Evolutionary conservation across 1,140 invertebrate species (phyloP), one percentile per base, ranked within the genome.

Genomic region (Heterodera schachtii): DNA sequence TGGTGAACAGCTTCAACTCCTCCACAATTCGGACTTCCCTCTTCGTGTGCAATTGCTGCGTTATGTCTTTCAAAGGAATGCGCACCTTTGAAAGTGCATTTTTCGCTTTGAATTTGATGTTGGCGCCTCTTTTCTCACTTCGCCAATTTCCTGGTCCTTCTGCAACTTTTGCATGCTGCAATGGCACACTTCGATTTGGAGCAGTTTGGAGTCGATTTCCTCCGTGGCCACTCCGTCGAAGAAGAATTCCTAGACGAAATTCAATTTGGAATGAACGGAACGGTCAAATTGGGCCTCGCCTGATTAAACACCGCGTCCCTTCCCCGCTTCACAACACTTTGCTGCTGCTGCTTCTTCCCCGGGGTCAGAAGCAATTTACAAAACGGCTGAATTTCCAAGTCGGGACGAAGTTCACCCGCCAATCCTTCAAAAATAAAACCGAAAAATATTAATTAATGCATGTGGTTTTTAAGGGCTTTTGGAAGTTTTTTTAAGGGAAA

Each of bases 221-320:
- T 90, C 89, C 19, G 75, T 80, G 11, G 84, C 71, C 47, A 89
- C 78, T 75, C 83, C 82, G 81, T 89, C 88, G 80, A 89, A 89
- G 81, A 89, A 89, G 76, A 89, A 89, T 83, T 89, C 88, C 87
- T 89, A 57, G 19, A 85, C 77, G 21, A 75, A 31, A 31, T 31
- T 31, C 31, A 31, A 31, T 31, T 31, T 21, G 8, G 43, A 11
- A 64, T 64, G n/a, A 5, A 66, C 13, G 19, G n/a, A 13, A 47
- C 7, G 47, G 43, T n/a, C 64, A 1, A 2, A 66, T 57, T 19
- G 66, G 73, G 70, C 43, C 82, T 69, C 46, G 90, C 87, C 79
- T 90, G 87, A 79, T 89, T 89, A 77, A 87, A 89, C 44, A 90
- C 87, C n/a, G 84, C 87, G 81, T 89, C 84, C 5, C 88, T 41